Conservation (phyloP, 92 coral and sea anemone species). For the Parazoanthus swiftii region DNA sequence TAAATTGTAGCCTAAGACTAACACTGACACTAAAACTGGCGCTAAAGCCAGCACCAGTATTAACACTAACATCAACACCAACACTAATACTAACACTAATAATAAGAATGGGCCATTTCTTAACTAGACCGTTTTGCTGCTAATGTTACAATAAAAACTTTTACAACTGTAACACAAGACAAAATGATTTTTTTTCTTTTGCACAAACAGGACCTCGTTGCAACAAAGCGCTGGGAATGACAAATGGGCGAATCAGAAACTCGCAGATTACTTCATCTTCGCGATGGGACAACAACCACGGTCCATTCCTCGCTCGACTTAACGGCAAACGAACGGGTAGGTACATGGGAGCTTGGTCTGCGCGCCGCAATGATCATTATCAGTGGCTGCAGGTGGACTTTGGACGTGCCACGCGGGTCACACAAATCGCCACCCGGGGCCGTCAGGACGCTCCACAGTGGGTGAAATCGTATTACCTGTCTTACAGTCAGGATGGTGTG, state of each 20-base stretch:
- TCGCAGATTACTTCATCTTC: slow-evolving; percentile 62
- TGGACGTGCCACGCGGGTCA: slow-evolving; percentile 54
- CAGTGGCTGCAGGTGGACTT: slow-evolving; percentile 62
- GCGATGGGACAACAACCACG: slow-evolving; percentile 45
- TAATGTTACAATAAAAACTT: not conserved
- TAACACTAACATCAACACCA: not conserved
- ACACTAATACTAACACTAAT: not conserved
- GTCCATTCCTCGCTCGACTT: slow-evolving; percentile 60
- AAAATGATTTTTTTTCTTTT: not conserved
- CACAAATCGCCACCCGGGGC: slow-evolving; percentile 46
- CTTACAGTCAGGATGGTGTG: slow-evolving; percentile 55
- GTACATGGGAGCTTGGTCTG: slow-evolving; percentile 62
- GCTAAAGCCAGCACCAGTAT: not conserved
- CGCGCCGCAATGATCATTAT: slow-evolving; percentile 49
- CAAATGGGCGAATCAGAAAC: slow-evolving; percentile 53
- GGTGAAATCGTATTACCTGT: slow-evolving; percentile 45
- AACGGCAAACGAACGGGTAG: slow-evolving; percentile 52
- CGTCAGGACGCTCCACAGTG: slow-evolving; percentile 34
- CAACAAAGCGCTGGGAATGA: slow-evolving; percentile 58
- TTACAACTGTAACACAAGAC: not conserved
- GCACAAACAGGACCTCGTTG: slow-evolving; percentile 57
- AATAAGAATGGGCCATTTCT: too few relatives aligned
- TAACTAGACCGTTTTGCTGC: not conserved
- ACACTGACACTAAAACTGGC: not conserved
- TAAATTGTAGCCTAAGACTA: not conserved